Evolutionary conservation across 2,113 vertebrate genomes (phyloP).

Genomic region (Mormyrus lacerda): DNA sequence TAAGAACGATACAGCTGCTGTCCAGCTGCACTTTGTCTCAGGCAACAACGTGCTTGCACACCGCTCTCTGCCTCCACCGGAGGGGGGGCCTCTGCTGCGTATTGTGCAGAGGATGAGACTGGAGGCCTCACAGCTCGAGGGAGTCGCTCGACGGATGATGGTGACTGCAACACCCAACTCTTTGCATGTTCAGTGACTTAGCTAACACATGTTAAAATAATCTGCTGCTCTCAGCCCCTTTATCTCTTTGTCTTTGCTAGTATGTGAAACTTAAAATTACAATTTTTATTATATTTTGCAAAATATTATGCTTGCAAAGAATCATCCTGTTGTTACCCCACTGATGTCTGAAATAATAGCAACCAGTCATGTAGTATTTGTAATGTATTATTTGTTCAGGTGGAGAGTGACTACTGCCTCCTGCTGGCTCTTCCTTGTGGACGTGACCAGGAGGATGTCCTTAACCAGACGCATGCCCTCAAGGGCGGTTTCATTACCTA

Average conservation of each 20-base stretch:
- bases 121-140: constrained; percentile 87
- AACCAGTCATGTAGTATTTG: not conserved
- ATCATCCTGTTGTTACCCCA: not conserved
- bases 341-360: not conserved
- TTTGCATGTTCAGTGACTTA: not conserved
- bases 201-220: not conserved
- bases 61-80: constrained; percentile 82
- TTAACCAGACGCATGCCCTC: constrained; percentile 89
- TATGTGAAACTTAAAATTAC: not conserved
- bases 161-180: constrained; percentile 44
- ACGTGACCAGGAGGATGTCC: constrained; percentile 91
- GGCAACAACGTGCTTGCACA: constrained; percentile 90
- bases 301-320: not conserved
- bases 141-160: constrained; percentile 89
- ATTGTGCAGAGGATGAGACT: constrained; percentile 97
- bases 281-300: not conserved
- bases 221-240: not conserved
- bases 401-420: constrained; percentile 95
- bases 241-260: not conserved
- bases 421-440: constrained; percentile 91
- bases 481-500: constrained; percentile 97
- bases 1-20: constrained; percentile 92
- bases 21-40: constrained; percentile 94
- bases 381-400: constrained; percentile 49
- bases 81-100: constrained; percentile 82